Conservation (phyloP, 2,113 vertebrate species). For the Xiphophorus hellerii region DNA sequence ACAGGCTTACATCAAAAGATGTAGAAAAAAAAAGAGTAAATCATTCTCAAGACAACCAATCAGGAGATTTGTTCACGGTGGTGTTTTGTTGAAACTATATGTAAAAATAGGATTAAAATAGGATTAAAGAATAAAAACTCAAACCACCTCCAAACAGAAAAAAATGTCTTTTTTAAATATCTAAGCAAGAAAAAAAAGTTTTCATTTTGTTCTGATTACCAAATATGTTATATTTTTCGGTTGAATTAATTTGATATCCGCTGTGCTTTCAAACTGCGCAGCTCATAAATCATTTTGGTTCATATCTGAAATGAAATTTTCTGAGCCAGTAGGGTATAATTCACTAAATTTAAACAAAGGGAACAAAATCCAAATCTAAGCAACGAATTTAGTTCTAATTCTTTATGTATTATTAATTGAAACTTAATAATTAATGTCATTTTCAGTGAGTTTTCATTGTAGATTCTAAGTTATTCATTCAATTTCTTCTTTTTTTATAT, state of each 20-base stretch:
- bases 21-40: not conserved
- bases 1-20: not conserved
- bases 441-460: constrained; percentile 51
- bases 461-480: not conserved
- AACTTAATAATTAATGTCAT: constrained; percentile 36
- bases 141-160: too few relatives aligned
- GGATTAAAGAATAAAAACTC: constrained; percentile 14
- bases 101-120: constrained; percentile 13
- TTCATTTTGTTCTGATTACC: not conserved
- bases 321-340: constrained; percentile 9
- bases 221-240: not conserved
- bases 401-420: constrained; percentile 34
- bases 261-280: not conserved
- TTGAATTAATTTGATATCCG: not conserved
- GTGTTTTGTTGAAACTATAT: not conserved
- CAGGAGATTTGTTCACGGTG: constrained; percentile 22
- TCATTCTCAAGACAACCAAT: constrained; percentile 27
- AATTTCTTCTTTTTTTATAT: not conserved
- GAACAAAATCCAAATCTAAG: constrained; percentile 26
- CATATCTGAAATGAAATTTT: constrained; percentile 5
- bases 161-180: not conserved
- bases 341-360: constrained; percentile 8
- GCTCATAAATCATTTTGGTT: constrained; percentile 1
- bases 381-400: constrained; percentile 37
- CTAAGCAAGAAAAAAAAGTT: not conserved